Percentiles rank a stretch among this genome's conserved stretches.
Evolutionary conservation across 2,797 vertebrate genomes (phyloP).

Genomic region (Chaenodraco wilsoni): DNA sequence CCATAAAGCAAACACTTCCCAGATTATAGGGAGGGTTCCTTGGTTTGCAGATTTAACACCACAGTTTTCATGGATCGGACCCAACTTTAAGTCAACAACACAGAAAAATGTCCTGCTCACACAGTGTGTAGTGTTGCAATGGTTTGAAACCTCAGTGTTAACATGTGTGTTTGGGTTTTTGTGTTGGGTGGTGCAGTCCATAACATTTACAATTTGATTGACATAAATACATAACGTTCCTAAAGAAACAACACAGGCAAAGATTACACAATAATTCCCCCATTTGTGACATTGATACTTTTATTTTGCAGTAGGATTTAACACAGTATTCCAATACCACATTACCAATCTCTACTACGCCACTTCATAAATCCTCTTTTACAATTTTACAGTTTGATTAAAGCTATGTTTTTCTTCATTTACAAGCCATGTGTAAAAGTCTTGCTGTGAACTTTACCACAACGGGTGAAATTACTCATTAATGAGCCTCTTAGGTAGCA

Average conservation of each 20-base stretch:
- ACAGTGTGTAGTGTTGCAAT: conserved; percentile 16
- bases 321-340: conserved; percentile 30
- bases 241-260: neutral
- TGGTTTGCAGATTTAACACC: conserved; percentile 45
- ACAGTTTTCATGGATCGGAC: conserved; percentile 42
- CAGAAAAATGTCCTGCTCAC: conserved; percentile 9
- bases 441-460: conserved; percentile 49
- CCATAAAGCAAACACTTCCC: conserved; percentile 18
- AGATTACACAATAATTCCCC: neutral
- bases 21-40: conserved; percentile 54
- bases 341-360: conserved; percentile 34
- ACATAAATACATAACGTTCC: neutral
- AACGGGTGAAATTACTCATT: conserved; percentile 58
- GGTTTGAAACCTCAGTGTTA: conserved; percentile 24
- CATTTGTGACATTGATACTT: neutral
- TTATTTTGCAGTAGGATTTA: conserved; percentile 27
- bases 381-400: conserved; percentile 54
- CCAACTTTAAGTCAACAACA: conserved; percentile 50
- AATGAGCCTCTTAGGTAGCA: conserved; percentile 43
- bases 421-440: conserved; percentile 56
- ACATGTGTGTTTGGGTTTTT: conserved; percentile 24
- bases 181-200: neutral
- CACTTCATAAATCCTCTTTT: conserved; percentile 65
- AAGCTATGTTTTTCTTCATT: conserved; percentile 59
- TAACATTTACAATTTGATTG: conserved; percentile 7